Evolutionary conservation across 2,113 vertebrate species (phyloP).

Genomic region (Scalopus aquaticus): DNA sequence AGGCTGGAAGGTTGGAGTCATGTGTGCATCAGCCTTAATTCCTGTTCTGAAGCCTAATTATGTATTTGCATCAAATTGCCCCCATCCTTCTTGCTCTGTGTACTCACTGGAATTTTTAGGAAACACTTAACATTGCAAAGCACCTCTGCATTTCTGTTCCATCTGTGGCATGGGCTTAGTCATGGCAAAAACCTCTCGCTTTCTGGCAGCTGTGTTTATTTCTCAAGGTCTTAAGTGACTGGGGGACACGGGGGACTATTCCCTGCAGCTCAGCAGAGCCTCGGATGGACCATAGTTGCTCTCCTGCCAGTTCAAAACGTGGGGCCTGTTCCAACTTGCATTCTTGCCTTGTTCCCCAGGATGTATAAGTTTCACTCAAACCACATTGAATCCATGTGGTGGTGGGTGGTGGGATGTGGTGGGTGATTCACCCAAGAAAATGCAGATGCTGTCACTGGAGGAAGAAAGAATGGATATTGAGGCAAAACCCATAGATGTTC

Average conservation of each 20-base stretch:
- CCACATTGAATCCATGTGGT: not conserved
- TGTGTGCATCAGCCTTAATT: not conserved
- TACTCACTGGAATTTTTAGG: not conserved
- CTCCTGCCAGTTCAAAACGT: constrained; percentile 19
- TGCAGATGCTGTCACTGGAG: not conserved
- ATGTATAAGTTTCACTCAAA: not conserved
- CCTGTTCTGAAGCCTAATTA: not conserved
- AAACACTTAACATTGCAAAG: not conserved
- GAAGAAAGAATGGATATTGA: not conserved
- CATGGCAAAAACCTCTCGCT: not conserved
- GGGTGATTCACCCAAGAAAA: not conserved
- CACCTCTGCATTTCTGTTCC: not conserved
- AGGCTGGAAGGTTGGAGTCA: not conserved
- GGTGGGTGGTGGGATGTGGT: not conserved
- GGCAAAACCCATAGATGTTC: not conserved
- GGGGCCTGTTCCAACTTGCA: not conserved
- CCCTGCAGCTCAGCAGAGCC: not conserved
- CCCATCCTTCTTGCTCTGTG: not conserved
- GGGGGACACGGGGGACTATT: not conserved
- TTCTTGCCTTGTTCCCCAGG: not conserved
- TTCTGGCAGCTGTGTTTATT: constrained; percentile 52
- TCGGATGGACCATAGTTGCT: not conserved
- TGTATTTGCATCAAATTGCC: not conserved
- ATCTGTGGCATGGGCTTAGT: not conserved
- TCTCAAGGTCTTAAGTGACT: constrained; percentile 38